These are phyloP conservation scores for Rousettus leschenaultii DNA, from an alignment of 2,113 vertebrate genomes.

Conservation along the genomic window DNA sequence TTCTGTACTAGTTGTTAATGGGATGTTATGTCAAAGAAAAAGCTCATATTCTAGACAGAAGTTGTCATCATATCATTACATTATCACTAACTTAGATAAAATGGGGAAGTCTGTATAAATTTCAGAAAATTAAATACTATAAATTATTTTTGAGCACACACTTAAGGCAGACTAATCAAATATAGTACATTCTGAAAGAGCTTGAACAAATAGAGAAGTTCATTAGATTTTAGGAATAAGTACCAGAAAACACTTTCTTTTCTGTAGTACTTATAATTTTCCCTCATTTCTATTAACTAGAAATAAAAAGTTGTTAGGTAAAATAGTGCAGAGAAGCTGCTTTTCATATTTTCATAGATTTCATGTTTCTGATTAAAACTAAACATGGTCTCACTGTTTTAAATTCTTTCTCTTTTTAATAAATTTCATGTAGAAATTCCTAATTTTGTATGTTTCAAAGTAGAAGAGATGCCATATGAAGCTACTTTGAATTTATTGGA, in stretches of 20 bases:
- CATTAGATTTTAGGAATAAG: neutral
- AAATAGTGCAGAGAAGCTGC: neutral
- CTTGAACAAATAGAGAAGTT: neutral
- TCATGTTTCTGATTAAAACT: neutral
- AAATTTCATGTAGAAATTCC: neutral
- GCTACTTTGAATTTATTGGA: neutral
- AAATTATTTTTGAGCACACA: neutral
- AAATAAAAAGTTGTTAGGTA: neutral
- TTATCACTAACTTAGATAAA: neutral
- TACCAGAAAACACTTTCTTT: neutral
- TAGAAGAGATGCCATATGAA: neutral
- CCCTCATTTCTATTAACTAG: neutral
- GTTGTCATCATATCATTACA: neutral
- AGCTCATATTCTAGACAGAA: neutral
- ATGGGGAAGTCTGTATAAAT: neutral
- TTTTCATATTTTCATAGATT: constrained; percentile 16
- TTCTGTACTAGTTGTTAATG: neutral
- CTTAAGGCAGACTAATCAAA: neutral
- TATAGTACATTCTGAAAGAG: neutral
- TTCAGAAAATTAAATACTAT: neutral
- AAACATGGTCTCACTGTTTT: neutral
- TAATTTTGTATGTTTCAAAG: neutral
- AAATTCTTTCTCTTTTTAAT: neutral
- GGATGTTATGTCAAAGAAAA: neutral
- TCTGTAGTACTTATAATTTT: neutral